Evolutionary conservation across 2,888 invertebrate species (phyloP).

Genomic region (Thyatira batis): DNA sequence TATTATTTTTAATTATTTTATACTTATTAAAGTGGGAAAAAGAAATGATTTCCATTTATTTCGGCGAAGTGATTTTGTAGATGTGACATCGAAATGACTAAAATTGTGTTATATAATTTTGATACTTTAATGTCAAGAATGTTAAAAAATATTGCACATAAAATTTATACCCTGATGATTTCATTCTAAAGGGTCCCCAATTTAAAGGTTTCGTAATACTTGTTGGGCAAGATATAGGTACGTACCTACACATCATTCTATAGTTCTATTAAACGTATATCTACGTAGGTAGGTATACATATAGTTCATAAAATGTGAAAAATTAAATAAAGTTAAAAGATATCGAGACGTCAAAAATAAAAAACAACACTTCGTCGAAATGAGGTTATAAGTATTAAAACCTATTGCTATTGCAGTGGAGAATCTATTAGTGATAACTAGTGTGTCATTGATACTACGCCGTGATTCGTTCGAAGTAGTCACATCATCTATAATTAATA

Average conservation of each 20-base stretch:
- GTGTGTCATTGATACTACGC: slow-evolving; percentile 59
- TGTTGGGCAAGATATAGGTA: no score
- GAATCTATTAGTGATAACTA: slow-evolving; percentile 58
- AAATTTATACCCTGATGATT: no score
- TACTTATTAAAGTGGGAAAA: slow-evolving; percentile 57
- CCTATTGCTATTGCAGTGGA: slow-evolving; percentile 71
- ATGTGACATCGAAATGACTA: slow-evolving; percentile 15
- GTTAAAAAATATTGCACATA: neutral
- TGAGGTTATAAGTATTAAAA: slow-evolving; percentile 36
- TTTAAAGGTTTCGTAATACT: no score
- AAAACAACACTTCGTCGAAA: slow-evolving; percentile 28
- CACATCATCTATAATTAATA: slow-evolving; percentile 10
- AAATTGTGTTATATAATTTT: neutral
- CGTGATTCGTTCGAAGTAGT: slow-evolving; percentile 36
- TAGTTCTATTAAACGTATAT: no score
- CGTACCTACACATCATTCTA: no score
- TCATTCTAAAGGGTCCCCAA: no score
- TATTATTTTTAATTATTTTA: slow-evolving; percentile 56
- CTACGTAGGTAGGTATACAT: no score
- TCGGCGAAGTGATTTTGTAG: slow-evolving; percentile 32
- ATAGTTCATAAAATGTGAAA: no score
- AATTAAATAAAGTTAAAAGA: neutral
- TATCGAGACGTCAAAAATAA: slow-evolving; percentile 32
- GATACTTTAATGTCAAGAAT: neutral
- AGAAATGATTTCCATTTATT: slow-evolving; percentile 45